Evolutionary conservation across 2,888 invertebrate genomes (phyloP).

Genomic region (Callyntrura sp.): DNA sequence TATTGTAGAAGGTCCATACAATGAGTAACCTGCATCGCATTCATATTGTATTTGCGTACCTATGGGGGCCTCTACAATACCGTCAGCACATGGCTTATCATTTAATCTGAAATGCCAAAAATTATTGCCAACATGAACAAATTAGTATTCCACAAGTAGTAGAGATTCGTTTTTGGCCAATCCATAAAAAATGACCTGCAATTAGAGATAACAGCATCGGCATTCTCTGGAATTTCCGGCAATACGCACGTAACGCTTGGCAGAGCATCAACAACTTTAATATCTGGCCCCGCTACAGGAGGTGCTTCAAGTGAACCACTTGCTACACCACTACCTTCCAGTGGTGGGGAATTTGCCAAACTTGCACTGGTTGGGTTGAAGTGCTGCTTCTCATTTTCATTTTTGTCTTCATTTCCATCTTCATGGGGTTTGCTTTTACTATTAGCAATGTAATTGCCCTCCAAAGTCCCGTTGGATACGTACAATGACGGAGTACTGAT

Average conservation of each 20-base stretch:
- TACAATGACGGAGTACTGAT: conserved; percentile 1
- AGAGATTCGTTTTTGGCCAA: background rate
- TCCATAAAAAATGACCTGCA: conserved; percentile 77
- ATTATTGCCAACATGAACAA: background rate
- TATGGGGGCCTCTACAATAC: conserved; percentile 63
- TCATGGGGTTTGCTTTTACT: background rate
- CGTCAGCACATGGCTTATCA: conserved; percentile 47
- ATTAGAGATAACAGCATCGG: conserved; percentile 80
- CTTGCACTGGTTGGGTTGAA: no score
- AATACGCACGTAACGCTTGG: conserved; percentile 78
- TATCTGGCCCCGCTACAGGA: background rate
- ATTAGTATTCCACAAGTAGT: no score
- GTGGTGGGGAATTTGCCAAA: background rate
- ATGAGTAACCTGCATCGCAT: conserved; percentile 81
- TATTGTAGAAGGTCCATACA: conserved; percentile 81
- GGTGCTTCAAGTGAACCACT: background rate
- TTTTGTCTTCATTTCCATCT: conserved; percentile 26
- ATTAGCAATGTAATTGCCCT: background rate
- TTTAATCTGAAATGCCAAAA: conserved; percentile 43
- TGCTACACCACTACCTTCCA: background rate
- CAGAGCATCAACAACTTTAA: conserved; percentile 16
- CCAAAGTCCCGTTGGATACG: background rate
- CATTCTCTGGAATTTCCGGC: conserved; percentile 82
- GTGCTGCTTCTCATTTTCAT: background rate
- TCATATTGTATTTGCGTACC: conserved; percentile 80